Evolutionary conservation across 2,113 vertebrate genomes (phyloP).

Genomic region (Pyrgilauda ruficollis): DNA sequence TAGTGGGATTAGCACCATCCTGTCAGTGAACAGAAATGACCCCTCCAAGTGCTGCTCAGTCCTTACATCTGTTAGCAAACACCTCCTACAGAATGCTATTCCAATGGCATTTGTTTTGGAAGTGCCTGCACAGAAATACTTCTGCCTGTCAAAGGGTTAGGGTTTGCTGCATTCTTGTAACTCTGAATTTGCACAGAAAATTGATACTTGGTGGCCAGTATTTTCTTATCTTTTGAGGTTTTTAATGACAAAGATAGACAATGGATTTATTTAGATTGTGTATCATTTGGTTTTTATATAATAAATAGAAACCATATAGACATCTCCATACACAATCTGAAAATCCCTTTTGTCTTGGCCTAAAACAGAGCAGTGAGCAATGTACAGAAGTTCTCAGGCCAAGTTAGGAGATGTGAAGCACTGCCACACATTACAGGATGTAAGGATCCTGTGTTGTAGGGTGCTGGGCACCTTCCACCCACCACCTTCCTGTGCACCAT

Average conservation of each 20-base stretch:
- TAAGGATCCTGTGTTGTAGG: background rate
- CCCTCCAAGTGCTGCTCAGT: background rate
- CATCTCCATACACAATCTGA: background rate
- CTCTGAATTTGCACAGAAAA: background rate
- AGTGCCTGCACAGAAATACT: background rate
- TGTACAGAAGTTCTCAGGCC: background rate
- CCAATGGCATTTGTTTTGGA: background rate
- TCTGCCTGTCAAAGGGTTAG: background rate
- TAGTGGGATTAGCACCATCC: background rate
- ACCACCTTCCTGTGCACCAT: fast-evolving
- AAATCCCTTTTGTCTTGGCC: background rate
- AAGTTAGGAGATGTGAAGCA: fast-evolving
- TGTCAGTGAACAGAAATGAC: background rate
- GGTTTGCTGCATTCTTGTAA: background rate
- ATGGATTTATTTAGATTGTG: background rate
- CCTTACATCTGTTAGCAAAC: background rate
- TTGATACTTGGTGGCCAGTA: background rate
- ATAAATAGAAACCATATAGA: background rate
- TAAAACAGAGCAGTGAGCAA: background rate
- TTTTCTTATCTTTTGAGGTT: background rate
- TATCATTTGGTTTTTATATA: background rate
- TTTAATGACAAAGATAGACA: background rate
- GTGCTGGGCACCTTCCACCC: background rate
- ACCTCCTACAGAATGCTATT: background rate
- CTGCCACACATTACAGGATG: background rate